Evolutionary conservation across 2,113 vertebrate genomes (phyloP).

Genomic region (Ammospiza nelsoni): DNA sequence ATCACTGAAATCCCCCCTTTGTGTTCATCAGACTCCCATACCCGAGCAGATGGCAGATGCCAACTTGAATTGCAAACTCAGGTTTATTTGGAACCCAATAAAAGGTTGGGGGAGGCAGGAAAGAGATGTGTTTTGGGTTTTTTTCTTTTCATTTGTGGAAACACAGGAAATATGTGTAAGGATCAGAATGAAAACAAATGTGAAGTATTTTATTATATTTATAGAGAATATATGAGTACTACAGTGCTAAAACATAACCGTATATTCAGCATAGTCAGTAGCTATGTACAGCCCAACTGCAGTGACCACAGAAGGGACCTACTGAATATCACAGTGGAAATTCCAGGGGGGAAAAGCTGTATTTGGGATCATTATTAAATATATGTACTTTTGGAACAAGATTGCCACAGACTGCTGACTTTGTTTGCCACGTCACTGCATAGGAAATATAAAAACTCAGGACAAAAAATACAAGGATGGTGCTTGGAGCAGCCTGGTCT

Average conservation of each 20-base stretch:
- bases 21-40: neutral
- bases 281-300: constrained; percentile 29
- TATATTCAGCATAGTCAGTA: constrained; percentile 31
- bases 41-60: constrained; percentile 4
- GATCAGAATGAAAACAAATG: constrained; percentile 41
- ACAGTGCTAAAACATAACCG: constrained; percentile 30
- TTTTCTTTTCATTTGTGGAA: constrained; percentile 15
- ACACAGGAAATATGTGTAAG: constrained; percentile 55
- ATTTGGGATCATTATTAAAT: constrained; percentile 65
- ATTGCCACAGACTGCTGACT: constrained; percentile 58
- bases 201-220: constrained; percentile 70
- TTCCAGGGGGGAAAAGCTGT: neutral
- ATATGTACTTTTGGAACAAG: constrained; percentile 70
- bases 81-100: constrained; percentile 56
- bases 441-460: neutral
- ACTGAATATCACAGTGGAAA: neutral
- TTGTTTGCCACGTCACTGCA: constrained; percentile 25
- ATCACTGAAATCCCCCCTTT: neutral
- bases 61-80: constrained; percentile 63
- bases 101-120: constrained; percentile 13
- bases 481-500: neutral
- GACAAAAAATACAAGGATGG: neutral
- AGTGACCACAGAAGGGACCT: neutral
- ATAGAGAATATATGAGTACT: constrained; percentile 47
- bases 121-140: neutral